Conservation (phyloP, 2,888 invertebrate genomes). For the Cosmia pyralina region DNA sequence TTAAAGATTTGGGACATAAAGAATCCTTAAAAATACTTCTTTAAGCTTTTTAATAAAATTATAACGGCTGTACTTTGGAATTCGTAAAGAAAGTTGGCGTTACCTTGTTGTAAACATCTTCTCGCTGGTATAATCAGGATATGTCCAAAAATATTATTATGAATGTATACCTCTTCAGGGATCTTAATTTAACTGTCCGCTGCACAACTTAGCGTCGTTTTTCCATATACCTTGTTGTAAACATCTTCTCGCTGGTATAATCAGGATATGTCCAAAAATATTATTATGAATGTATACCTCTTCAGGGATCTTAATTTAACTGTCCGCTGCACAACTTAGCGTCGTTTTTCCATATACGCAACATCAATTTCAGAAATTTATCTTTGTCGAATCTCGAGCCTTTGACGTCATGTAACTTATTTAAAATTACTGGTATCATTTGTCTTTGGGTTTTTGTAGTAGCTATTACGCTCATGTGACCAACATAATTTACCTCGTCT, state of each 20-base stretch:
- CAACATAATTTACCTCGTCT: constrained; percentile 49
- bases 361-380: constrained; percentile 35
- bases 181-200: constrained; percentile 10
- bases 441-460: constrained; percentile 22
- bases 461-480: constrained; percentile 35
- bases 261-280: constrained; percentile 21
- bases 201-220: constrained; percentile 9
- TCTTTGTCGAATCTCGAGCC: constrained; percentile 56
- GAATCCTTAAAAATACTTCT: constrained; percentile 58
- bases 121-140: constrained; percentile 24
- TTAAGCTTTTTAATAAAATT: constrained; percentile 55
- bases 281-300: constrained; percentile 16
- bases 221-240: constrained; percentile 48
- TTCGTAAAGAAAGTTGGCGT: constrained; percentile 49
- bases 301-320: constrained; percentile 1
- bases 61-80: constrained; percentile 49
- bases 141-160: constrained; percentile 20
- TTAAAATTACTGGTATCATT: constrained; percentile 38
- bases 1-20: constrained; percentile 57
- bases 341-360: constrained; percentile 1
- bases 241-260: constrained; percentile 29
- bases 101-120: constrained; percentile 46
- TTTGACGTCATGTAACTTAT: constrained; percentile 53
- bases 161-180: constrained; percentile 1
- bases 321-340: constrained; percentile 13